A percentile compares a stretch with the other conserved stretches of the same genome.
These are phyloP conservation scores for Chloroclysta siterata DNA, from an alignment of 2,888 invertebrate species.

Conservation along the genomic window DNA sequence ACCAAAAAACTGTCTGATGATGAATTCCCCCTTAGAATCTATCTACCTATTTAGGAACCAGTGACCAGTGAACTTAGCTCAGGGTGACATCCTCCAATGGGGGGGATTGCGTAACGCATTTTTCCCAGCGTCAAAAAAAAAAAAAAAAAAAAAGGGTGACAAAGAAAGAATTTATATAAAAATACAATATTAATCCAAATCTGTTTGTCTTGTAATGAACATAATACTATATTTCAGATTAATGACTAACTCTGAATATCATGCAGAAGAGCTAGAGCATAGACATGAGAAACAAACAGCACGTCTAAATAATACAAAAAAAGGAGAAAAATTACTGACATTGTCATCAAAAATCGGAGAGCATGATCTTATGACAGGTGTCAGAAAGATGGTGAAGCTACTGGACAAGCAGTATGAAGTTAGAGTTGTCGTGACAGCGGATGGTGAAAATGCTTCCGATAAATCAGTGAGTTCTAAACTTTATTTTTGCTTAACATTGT, in stretches of 20 bases:
- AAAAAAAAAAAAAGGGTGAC: too few relatives aligned
- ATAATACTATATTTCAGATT: slow-evolving; percentile 66
- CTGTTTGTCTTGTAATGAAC: too few relatives aligned
- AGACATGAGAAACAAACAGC: slow-evolving; percentile 78
- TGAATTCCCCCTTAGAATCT: too few relatives aligned
- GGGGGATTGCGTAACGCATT: too few relatives aligned
- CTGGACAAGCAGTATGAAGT: slow-evolving; percentile 88
- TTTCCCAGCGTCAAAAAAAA: too few relatives aligned
- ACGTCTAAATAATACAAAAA: slow-evolving; percentile 70
- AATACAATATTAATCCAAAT: too few relatives aligned
- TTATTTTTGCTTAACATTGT: neutral
- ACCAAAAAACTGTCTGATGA: too few relatives aligned
- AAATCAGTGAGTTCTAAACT: slow-evolving; percentile 54
- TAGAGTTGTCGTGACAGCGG: slow-evolving; percentile 82
- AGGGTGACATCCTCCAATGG: too few relatives aligned
- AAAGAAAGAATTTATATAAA: too few relatives aligned
- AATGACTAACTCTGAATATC: slow-evolving; percentile 87
- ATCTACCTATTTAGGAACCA: too few relatives aligned
- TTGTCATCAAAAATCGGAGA: slow-evolving; percentile 86
- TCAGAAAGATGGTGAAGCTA: slow-evolving; percentile 88
- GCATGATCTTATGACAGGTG: slow-evolving; percentile 87
- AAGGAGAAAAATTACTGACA: slow-evolving; percentile 87
- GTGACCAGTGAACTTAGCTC: too few relatives aligned
- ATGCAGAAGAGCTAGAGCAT: slow-evolving; percentile 85
- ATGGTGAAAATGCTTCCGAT: slow-evolving; percentile 64